Evolutionary conservation across 2,888 invertebrate genomes (phyloP).

Genomic region (Macrophya alboannulata): DNA sequence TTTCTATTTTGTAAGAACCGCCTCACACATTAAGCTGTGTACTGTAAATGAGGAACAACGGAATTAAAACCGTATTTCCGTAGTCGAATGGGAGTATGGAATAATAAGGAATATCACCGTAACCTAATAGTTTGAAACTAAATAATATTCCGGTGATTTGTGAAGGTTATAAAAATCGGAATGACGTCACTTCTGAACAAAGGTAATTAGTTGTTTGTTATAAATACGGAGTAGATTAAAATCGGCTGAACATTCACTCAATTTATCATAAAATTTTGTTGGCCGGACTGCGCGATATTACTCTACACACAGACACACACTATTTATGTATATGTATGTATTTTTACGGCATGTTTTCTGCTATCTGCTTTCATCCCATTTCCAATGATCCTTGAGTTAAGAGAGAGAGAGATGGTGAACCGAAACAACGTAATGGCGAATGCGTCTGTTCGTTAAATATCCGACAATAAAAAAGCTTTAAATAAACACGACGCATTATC

Average conservation of each 20-base stretch:
- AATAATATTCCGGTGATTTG: background rate
- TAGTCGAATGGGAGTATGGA: slow-evolving; percentile 32
- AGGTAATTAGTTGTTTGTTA: slow-evolving; percentile 60
- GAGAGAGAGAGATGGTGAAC: slow-evolving; percentile 51
- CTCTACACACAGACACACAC: slow-evolving; percentile 31
- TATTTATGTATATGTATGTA: background rate
- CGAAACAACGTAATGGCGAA: slow-evolving; percentile 72
- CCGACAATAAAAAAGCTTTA: slow-evolving; percentile 61
- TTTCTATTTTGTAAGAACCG: background rate
- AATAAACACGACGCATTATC: slow-evolving; percentile 10
- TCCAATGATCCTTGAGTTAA: slow-evolving; percentile 58
- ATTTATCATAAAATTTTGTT: slow-evolving; percentile 43
- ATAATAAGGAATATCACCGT: slow-evolving; percentile 7
- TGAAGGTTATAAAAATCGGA: background rate
- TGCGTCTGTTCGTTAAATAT: slow-evolving; percentile 74
- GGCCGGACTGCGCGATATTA: slow-evolving; percentile 45
- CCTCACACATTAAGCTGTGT: background rate
- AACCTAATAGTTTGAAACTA: background rate
- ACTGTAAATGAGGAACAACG: background rate
- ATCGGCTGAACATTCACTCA: slow-evolving; percentile 55
- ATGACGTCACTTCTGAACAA: slow-evolving; percentile 65
- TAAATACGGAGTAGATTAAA: background rate
- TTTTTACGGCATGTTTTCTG: slow-evolving; percentile 44
- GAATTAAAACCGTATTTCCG: slow-evolving; percentile 30
- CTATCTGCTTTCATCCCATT: slow-evolving; percentile 56